Percentiles rank a stretch among this genome's conserved stretches.
These are phyloP conservation scores for Plecturocebus donacophilus DNA, from an alignment of 2,113 vertebrate species.

Conservation along the genomic window DNA sequence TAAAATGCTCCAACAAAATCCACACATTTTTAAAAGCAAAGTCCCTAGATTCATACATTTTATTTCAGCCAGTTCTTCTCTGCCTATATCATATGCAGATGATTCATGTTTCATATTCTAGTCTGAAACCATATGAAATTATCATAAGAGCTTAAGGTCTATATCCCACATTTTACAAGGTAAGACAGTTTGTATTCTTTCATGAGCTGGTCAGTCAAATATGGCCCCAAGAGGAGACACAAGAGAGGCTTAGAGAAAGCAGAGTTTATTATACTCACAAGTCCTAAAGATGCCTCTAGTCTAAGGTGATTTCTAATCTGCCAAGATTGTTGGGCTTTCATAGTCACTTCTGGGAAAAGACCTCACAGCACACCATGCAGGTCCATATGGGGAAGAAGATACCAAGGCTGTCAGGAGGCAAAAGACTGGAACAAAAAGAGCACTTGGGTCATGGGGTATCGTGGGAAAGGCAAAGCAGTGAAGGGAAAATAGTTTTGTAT, in stretches of 20 bases:
- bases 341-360: background rate
- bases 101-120: background rate
- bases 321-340: background rate
- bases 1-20: background rate
- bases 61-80: background rate
- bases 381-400: background rate
- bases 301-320: background rate
- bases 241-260: background rate
- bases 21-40: background rate
- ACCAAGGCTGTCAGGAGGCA: background rate
- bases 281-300: background rate
- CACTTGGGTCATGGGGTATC: background rate
- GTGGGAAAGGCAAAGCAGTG: background rate
- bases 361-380: fast-evolving
- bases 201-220: background rate
- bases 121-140: background rate
- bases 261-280: background rate
- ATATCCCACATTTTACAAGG: background rate
- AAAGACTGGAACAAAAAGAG: background rate
- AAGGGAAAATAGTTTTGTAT: background rate
- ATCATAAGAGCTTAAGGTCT: background rate
- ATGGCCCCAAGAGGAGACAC: background rate
- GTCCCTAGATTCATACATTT: background rate
- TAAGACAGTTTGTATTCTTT: background rate
- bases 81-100: background rate